Evolutionary conservation across 2,113 vertebrate species (phyloP).

Genomic region (Planiliza haematocheilus): DNA sequence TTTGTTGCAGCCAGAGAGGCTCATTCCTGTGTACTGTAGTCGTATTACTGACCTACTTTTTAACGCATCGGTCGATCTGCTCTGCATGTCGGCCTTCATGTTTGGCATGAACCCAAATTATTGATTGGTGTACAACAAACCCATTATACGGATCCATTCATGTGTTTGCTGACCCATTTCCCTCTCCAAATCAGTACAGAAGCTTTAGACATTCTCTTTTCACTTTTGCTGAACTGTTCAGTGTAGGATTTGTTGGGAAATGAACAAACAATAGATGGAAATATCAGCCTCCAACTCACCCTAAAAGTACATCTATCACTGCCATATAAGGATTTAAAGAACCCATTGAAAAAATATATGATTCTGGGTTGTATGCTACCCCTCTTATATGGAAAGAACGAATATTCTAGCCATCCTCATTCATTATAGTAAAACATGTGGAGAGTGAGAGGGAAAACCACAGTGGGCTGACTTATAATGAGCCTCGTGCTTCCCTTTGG

Average conservation of each 20-base stretch:
- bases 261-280: not conserved
- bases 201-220: not conserved
- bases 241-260: not conserved
- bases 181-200: conserved; percentile 16
- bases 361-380: not conserved
- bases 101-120: conserved; percentile 52
- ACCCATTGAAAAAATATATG: conserved; percentile 2
- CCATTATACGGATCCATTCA: conserved; percentile 65
- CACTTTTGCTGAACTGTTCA: not conserved
- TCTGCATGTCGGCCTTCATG: conserved; percentile 44
- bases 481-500: conserved; percentile 28
- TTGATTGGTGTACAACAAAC: conserved; percentile 68
- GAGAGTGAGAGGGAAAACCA: conserved; percentile 47
- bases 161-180: conserved; percentile 72
- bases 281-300: not conserved
- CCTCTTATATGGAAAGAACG: conserved; percentile 42
- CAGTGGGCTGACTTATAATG: conserved; percentile 46
- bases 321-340: not conserved
- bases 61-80: conserved; percentile 42
- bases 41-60: conserved; percentile 68
- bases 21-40: conserved; percentile 14
- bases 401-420: conserved; percentile 25
- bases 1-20: conserved; percentile 18
- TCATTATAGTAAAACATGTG: conserved; percentile 52
- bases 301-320: not conserved